phyloP scores from a whole-genome alignment of 2,888 invertebrate genomes.

The Hirtodrosophila trivittata region DNA sequence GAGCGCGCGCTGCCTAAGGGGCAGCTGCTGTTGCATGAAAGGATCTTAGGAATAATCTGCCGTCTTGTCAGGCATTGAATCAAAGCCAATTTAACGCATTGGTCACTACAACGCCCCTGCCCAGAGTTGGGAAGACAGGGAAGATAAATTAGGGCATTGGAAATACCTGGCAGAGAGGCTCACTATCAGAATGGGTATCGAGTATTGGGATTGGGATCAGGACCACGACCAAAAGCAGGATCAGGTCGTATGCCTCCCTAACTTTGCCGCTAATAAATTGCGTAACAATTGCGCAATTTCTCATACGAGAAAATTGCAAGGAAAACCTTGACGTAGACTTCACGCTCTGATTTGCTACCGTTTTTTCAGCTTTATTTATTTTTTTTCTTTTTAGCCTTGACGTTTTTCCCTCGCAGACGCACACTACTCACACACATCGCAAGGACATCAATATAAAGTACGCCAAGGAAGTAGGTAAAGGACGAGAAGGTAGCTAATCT shows the following conservation, averaged over 20 bases:
- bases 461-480: conserved; percentile 45
- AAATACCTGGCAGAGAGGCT: conserved; percentile 13
- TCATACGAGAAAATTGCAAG: conserved; percentile 40
- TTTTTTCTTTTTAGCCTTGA: conserved; percentile 25
- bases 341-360: conserved; percentile 57
- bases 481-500: conserved; percentile 54
- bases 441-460: conserved; percentile 64
- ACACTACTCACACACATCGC: not conserved
- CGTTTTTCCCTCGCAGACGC: conserved; percentile 9
- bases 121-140: conserved; percentile 4
- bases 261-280: conserved; percentile 74
- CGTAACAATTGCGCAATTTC: conserved; percentile 80
- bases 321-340: conserved; percentile 25
- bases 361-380: conserved; percentile 26
- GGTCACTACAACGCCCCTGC: conserved; percentile 65
- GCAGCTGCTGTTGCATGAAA: conserved; percentile 15
- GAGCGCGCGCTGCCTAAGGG: conserved; percentile 19
- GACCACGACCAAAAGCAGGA: no score
- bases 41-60: conserved; percentile 60
- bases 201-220: not conserved
- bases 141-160: conserved; percentile 74
- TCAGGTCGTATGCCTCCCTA: conserved; percentile 10
- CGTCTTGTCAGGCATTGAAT: conserved; percentile 54
- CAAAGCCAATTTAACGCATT: conserved; percentile 74
- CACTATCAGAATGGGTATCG: not conserved